Base-by-base conservation (phyloP, 1,140 invertebrate genomes). In the Aphelenchoides fujianensis region DNA sequence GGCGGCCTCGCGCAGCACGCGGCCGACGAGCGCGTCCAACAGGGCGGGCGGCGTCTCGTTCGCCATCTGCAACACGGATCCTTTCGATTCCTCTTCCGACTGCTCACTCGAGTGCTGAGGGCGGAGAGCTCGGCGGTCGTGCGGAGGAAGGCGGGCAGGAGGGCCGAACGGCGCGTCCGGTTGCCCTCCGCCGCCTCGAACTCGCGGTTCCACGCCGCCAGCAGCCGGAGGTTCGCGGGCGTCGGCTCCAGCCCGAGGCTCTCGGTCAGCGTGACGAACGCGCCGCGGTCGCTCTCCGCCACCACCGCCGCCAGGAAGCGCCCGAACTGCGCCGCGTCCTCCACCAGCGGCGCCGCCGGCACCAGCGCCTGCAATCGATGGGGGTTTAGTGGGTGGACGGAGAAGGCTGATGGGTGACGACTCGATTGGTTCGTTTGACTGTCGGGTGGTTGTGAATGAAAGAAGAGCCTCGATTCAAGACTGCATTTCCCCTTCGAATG, bases 221-320 rank as follows among this genome's bases (percentile, higher is more conserved):
- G 12, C 12, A 48, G n/a, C n/a, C 12, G 12, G 12, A 48, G 41
- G 12, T 48, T 23, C 23, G 12, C 41, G 41, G 12, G 12, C 12
- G 41, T 48, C 41, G 41, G 41, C 36, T 61, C 27, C 2, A 61
- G n/a, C 31, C 27, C n/a, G 27, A 61, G 36, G n/a, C 59, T 31
- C 36, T 61, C 59, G 2, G n/a, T 1, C 59, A 61, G 36, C 31
- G 59, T 61, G 16, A 61, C n/a, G 30, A 30, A 61, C 31, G n/a
- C 59, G 19, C 31, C n/a, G 2, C 31, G 31, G 36, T 28, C 27
- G 2, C 27, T 30, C 36, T 28, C 59, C 31, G 28, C 36, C 16
- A 61, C 2, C 19, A 61, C 31, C 16, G 59, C 36, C 31, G n/a
- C 36, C 1, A 61, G 30, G 30, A 61, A 61, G n/a, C 31, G n/a